A percentile compares a stretch with the other conserved stretches of the same genome.
phyloP scores from a whole-genome alignment of 2,888 invertebrate species.

The Diloba caeruleocephala region DNA sequence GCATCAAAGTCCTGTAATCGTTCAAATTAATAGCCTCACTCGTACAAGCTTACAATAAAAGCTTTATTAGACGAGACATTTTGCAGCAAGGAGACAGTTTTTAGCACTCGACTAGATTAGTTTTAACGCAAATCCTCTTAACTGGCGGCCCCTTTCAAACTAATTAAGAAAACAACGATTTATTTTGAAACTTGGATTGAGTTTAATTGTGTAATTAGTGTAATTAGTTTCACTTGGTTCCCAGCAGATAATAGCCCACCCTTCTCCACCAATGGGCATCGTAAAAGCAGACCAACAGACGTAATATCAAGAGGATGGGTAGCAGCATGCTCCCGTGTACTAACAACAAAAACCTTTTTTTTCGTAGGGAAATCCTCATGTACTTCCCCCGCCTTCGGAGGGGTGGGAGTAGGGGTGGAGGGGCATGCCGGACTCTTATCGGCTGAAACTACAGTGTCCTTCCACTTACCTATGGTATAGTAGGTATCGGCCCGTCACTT shows the following conservation, averaged over 20 bases:
- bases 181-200: slow-evolving; percentile 16
- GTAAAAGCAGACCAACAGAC: too few relatives aligned
- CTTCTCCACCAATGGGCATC: too few relatives aligned
- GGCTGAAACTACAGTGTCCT: too few relatives aligned
- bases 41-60: slow-evolving; percentile 26
- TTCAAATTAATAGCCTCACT: slow-evolving; percentile 14
- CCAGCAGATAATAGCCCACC: neutral
- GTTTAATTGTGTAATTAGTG: slow-evolving; percentile 4
- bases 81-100: slow-evolving; percentile 42
- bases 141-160: slow-evolving; percentile 19
- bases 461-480: too few relatives aligned
- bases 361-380: too few relatives aligned
- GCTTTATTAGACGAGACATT: slow-evolving; percentile 15
- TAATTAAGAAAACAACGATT: slow-evolving; percentile 30
- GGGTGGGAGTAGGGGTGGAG: too few relatives aligned
- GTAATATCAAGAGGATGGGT: too few relatives aligned
- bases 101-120: slow-evolving; percentile 37
- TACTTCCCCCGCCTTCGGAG: too few relatives aligned
- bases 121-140: slow-evolving; percentile 33
- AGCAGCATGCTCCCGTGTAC: too few relatives aligned
- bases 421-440: too few relatives aligned
- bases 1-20: neutral
- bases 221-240: neutral
- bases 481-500: too few relatives aligned
- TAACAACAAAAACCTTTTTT: too few relatives aligned